Percentiles rank a stretch among this genome's conserved stretches.
Evolutionary conservation across 2,113 vertebrate species (phyloP).

Genomic region (Craseonycteris thonglongyai): DNA sequence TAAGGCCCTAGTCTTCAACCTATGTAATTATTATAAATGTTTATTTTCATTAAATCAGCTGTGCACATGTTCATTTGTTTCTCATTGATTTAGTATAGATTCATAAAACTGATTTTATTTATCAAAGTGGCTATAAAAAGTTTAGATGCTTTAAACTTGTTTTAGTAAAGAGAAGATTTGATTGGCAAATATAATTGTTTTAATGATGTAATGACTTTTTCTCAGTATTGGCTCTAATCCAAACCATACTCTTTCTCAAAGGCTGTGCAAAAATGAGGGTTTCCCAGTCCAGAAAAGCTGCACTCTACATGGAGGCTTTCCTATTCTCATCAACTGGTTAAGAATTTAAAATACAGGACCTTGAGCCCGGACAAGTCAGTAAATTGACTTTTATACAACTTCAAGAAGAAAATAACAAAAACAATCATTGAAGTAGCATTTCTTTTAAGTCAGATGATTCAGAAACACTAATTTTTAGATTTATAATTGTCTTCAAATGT

Average conservation of each 20-base stretch:
- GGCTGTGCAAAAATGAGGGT: not conserved
- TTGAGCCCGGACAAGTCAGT: not conserved
- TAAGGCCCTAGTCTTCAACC: not conserved
- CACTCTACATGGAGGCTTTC: not conserved
- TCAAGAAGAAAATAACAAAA: not conserved
- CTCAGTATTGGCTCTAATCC: not conserved
- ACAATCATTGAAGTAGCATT: not conserved
- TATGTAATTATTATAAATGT: not conserved
- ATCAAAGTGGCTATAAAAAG: not conserved
- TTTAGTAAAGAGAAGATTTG: not conserved
- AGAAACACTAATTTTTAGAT: not conserved
- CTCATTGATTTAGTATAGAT: not conserved
- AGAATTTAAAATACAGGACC: not conserved
- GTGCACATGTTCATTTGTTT: not conserved
- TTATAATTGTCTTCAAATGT: not conserved
- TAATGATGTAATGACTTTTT: not conserved
- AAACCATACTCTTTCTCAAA: not conserved
- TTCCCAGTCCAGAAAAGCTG: not conserved
- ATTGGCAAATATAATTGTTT: not conserved
- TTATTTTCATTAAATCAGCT: not conserved
- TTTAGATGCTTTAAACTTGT: not conserved
- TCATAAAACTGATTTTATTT: not conserved
- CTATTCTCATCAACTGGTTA: not conserved
- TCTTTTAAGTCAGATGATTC: not conserved
- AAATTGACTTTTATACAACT: not conserved